Evolutionary conservation across 2,797 vertebrate species (phyloP).

Genomic region (Cyprinella venusta): DNA sequence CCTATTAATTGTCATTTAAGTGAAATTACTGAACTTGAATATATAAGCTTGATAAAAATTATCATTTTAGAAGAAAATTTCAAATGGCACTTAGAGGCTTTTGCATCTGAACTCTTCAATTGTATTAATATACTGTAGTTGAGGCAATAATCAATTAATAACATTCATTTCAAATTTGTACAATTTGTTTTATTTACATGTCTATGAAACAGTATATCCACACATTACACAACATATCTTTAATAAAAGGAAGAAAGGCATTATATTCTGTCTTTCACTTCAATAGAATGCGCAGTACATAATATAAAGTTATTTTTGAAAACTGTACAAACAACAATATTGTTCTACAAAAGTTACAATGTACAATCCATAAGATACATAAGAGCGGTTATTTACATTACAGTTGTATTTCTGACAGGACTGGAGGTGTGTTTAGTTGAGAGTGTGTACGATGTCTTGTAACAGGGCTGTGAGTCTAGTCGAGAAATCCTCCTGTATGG

Average conservation of each 20-base stretch:
- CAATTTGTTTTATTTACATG: slow-evolving; percentile 30
- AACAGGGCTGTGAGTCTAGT: slow-evolving; percentile 76
- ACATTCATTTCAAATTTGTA: slow-evolving; percentile 32
- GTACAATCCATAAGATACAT: slow-evolving; percentile 39
- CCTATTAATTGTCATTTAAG: no score
- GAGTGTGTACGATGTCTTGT: slow-evolving; percentile 73
- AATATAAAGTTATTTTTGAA: neutral
- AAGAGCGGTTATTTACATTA: slow-evolving; percentile 57
- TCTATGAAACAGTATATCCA: slow-evolving; percentile 26
- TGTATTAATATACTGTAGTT: slow-evolving; percentile 24
- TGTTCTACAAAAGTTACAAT: slow-evolving; percentile 45
- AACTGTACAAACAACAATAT: slow-evolving; percentile 38
- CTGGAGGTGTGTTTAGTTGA: slow-evolving; percentile 42
- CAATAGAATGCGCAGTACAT: neutral
- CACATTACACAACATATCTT: slow-evolving; percentile 28
- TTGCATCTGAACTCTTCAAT: no score
- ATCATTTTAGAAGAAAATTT: no score
- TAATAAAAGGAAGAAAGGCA: slow-evolving; percentile 48
- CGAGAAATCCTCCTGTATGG: slow-evolving; percentile 77
- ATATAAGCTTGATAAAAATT: no score
- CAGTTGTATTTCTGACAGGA: slow-evolving; percentile 8
- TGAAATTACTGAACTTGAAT: no score
- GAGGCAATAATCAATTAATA: slow-evolving; percentile 10
- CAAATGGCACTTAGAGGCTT: no score
- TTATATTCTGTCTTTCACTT: slow-evolving; percentile 20